Percentiles rank a stretch among this genome's conserved stretches.
These are phyloP conservation scores for Pyrochroa serraticornis DNA, from an alignment of 2,888 invertebrate genomes.

Conservation along the genomic window DNA sequence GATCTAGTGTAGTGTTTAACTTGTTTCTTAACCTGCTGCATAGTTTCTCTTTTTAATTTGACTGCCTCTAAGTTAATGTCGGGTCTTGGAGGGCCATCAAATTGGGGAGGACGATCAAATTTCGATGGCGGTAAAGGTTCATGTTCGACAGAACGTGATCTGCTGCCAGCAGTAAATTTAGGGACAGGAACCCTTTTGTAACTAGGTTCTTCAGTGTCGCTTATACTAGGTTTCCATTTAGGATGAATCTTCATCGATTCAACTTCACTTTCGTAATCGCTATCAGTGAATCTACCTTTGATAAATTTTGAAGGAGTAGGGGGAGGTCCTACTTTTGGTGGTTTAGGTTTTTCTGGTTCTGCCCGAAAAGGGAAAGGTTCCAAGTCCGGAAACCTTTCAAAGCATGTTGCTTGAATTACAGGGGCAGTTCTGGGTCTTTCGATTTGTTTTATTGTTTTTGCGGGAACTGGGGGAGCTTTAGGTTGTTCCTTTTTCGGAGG, in stretches of 20 bases:
- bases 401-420: conserved; percentile 47
- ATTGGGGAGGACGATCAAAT: conserved; percentile 61
- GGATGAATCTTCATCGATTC: conserved; percentile 57
- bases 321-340: conserved; percentile 59
- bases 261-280: conserved; percentile 73
- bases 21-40: conserved; percentile 47
- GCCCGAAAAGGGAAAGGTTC: conserved; percentile 62
- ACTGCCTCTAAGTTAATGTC: conserved; percentile 50
- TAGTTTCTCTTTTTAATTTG: conserved; percentile 41
- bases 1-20: conserved; percentile 47
- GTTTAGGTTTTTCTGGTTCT: conserved; percentile 56
- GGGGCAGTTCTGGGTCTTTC: conserved; percentile 44
- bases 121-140: conserved; percentile 63
- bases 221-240: conserved; percentile 69
- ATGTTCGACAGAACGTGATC: conserved; percentile 64
- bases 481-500: conserved; percentile 57
- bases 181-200: conserved; percentile 65
- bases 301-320: conserved; percentile 65
- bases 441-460: conserved; percentile 44
- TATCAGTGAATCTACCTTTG: conserved; percentile 65
- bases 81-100: conserved; percentile 55
- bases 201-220: conserved; percentile 67
- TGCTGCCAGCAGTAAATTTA: conserved; percentile 56
- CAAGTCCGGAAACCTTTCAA: conserved; percentile 57
- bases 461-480: conserved; percentile 56